These are phyloP conservation scores for Ia io DNA, from an alignment of 2,113 vertebrate genomes.

Conservation along the genomic window DNA sequence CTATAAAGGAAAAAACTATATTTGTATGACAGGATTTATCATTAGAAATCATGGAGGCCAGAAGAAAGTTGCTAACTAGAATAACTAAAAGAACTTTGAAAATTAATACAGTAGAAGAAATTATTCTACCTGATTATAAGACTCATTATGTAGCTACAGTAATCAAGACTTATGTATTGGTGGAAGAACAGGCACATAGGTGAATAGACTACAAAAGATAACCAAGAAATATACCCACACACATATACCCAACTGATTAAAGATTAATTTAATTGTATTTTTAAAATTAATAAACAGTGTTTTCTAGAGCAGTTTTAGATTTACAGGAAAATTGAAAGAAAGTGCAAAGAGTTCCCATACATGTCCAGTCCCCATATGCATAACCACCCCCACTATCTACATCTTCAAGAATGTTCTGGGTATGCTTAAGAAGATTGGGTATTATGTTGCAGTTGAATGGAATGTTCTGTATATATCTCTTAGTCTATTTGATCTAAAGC, in stretches of 20 bases:
- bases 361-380: neutral
- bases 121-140: neutral
- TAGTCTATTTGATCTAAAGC: neutral
- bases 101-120: neutral
- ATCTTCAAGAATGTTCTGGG: neutral
- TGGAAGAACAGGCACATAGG: neutral
- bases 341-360: neutral
- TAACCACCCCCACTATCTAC: neutral
- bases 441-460: neutral
- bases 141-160: neutral
- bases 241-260: neutral
- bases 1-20: neutral
- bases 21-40: neutral
- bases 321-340: neutral
- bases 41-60: neutral
- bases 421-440: neutral
- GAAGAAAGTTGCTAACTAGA: neutral
- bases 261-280: neutral
- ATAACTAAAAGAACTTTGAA: neutral
- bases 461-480: neutral
- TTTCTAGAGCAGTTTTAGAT: neutral
- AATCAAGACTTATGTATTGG: neutral
- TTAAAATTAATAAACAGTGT: neutral
- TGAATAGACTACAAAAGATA: neutral
- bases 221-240: neutral